Evolutionary conservation across 2,888 invertebrate species (phyloP), one percentile per base, ranked within the genome.

Genomic region (Leptopilina drosophilae): DNA sequence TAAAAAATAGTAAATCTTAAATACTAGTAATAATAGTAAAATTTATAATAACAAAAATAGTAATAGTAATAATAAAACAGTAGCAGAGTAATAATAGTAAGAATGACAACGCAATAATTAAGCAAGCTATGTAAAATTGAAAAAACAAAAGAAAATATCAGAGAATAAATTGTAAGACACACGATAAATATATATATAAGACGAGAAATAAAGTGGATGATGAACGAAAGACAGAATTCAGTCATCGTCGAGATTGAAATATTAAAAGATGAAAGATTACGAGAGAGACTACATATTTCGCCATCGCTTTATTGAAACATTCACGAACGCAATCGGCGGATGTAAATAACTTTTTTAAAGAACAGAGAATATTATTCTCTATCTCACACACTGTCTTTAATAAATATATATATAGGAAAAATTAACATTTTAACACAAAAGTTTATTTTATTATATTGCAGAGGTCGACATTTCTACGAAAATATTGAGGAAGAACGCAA

Each of bases 401-500:
- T 73, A 73, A 56, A 12, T 67, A 67, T 20, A 20, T 20, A 20
- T 26, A 5, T 14, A 12, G 33, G 33, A 67, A 49, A 46, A 42
- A 12, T 46, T 20, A 15, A 11, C 15, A 46, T 67, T 46, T 53
- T 4, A 20, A 20, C 26, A 69, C 4, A 49, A 2, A 33, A 33
- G 33, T 33, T 33, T 33, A 33, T 33, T 69, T 46, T 49, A n/a
- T 12, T 20, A 5, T 20, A 5, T 69, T 53, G 33, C 33, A 73
- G 69, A 53, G n/a, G 53, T 73, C n/a, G 15, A 73, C n/a, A 59
- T 33, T 40, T 73, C 33, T 73, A 11, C n/a, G 73, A 73, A 73
- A 73, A 73, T 40, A 73, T 73, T 53, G n/a, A 40, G 56, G 56
- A 56, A 73, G 73, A 56, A n/a, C 49, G 56, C 56, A 53, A 33